Conservation (phyloP, 1,140 invertebrate species). For the Tribolium castaneum region DNA sequence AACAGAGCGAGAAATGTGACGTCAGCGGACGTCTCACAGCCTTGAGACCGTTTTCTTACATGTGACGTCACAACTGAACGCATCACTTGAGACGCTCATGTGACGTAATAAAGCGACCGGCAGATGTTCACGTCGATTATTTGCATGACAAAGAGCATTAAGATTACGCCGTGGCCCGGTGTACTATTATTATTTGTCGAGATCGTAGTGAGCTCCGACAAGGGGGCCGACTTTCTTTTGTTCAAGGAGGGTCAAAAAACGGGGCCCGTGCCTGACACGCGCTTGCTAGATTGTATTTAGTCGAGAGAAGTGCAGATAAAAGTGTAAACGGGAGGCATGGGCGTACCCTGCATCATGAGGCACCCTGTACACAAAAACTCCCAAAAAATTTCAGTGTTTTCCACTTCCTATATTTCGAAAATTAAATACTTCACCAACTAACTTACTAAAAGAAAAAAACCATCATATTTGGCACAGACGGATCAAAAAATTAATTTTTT, state of each 20-base stretch:
- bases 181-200: slow-evolving; percentile 51
- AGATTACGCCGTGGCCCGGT: slow-evolving; percentile 59
- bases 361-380: no score
- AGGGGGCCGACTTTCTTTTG: slow-evolving; percentile 59
- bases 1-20: slow-evolving; percentile 49
- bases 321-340: slow-evolving; percentile 45
- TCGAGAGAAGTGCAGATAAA: slow-evolving; percentile 49
- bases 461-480: no score
- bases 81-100: slow-evolving; percentile 53
- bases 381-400: no score
- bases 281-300: slow-evolving; percentile 58
- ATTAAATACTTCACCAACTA: no score
- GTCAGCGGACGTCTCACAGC: slow-evolving; percentile 59
- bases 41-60: slow-evolving; percentile 62
- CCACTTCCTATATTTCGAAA: no score
- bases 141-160: slow-evolving; percentile 62
- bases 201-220: slow-evolving; percentile 50
- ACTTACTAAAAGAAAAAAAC: no score
- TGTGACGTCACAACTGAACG: slow-evolving; percentile 54
- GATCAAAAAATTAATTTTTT: not conserved
- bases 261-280: slow-evolving; percentile 61
- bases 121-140: slow-evolving; percentile 58
- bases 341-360: not conserved
- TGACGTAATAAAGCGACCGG: slow-evolving; percentile 53
- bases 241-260: slow-evolving; percentile 62